These are phyloP conservation scores for Lophius americanus DNA, from an alignment of 2,797 vertebrate species.

Conservation along the genomic window DNA sequence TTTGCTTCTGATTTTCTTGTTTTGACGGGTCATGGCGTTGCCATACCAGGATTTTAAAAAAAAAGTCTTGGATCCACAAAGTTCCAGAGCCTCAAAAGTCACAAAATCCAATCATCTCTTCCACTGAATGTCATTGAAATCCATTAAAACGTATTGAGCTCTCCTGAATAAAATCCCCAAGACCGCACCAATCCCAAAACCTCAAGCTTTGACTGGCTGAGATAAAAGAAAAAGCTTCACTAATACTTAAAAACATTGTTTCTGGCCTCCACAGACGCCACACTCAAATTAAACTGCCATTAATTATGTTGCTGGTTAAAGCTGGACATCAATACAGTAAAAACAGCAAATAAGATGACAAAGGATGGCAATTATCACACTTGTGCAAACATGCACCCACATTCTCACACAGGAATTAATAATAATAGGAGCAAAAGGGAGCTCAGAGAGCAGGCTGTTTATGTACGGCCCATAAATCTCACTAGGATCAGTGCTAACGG, in stretches of 20 bases:
- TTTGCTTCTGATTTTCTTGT: too few relatives aligned
- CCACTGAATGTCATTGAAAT: too few relatives aligned
- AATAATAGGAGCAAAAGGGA: slow-evolving; percentile 51
- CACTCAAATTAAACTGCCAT: slow-evolving; percentile 40
- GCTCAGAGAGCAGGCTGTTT: slow-evolving; percentile 66
- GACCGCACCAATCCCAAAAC: too few relatives aligned
- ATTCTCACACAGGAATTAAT: slow-evolving; percentile 53
- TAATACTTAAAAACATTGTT: neutral
- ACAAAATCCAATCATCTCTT: too few relatives aligned
- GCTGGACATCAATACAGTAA: slow-evolving; percentile 50
- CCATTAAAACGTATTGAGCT: too few relatives aligned
- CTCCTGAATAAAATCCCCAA: too few relatives aligned
- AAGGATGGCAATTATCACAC: slow-evolving; percentile 52
- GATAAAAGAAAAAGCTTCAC: neutral
- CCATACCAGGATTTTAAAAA: too few relatives aligned
- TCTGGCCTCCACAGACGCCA: slow-evolving; percentile 8
- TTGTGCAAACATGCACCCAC: slow-evolving; percentile 34
- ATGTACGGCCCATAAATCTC: slow-evolving; percentile 77
- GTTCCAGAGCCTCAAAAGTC: too few relatives aligned
- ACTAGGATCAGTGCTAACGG: slow-evolving; percentile 72
- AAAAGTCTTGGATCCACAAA: too few relatives aligned
- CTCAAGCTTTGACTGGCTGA: too few relatives aligned
- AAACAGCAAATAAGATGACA: slow-evolving; percentile 55
- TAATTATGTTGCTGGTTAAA: slow-evolving; percentile 58
- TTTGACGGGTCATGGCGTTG: too few relatives aligned